Evolutionary conservation across 2,113 vertebrate genomes (phyloP).

Genomic region (Mirza zaza): DNA sequence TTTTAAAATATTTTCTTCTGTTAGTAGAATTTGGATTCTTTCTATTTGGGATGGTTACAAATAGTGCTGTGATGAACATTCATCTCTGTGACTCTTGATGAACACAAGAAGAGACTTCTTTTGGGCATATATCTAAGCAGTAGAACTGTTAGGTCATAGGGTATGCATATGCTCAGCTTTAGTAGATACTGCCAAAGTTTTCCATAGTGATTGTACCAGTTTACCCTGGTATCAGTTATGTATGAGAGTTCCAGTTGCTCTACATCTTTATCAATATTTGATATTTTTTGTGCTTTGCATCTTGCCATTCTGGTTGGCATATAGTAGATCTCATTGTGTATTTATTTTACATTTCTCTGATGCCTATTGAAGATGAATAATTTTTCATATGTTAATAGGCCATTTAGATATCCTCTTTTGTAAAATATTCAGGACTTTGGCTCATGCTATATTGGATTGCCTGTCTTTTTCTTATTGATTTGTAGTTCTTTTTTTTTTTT

Average conservation of each 20-base stretch:
- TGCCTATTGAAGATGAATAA: slow-evolving; percentile 10
- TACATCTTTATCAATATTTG: not conserved
- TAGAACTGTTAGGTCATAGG: not conserved
- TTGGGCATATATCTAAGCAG: not conserved
- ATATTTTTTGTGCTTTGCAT: slow-evolving; percentile 9
- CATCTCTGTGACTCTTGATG: not conserved
- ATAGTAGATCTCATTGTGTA: not conserved
- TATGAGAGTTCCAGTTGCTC: not conserved
- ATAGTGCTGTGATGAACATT: not conserved
- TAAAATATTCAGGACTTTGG: slow-evolving; percentile 24
- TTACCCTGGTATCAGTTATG: not conserved
- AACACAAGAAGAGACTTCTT: not conserved
- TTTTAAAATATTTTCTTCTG: not conserved
- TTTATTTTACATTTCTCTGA: slow-evolving; percentile 25
- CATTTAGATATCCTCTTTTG: not conserved
- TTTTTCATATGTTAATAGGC: not conserved
- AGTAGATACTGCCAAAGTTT: not conserved
- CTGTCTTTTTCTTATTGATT: not conserved
- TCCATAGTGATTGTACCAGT: not conserved
- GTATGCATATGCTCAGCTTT: not conserved
- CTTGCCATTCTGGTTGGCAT: not conserved
- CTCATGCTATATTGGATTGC: not conserved
- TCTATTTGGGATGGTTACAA: not conserved
- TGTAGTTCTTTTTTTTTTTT: slow-evolving; percentile 44
- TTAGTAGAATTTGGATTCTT: slow-evolving; percentile 6